phyloP scores from a whole-genome alignment of 2,113 vertebrate genomes.

The Tetrao urogallus region DNA sequence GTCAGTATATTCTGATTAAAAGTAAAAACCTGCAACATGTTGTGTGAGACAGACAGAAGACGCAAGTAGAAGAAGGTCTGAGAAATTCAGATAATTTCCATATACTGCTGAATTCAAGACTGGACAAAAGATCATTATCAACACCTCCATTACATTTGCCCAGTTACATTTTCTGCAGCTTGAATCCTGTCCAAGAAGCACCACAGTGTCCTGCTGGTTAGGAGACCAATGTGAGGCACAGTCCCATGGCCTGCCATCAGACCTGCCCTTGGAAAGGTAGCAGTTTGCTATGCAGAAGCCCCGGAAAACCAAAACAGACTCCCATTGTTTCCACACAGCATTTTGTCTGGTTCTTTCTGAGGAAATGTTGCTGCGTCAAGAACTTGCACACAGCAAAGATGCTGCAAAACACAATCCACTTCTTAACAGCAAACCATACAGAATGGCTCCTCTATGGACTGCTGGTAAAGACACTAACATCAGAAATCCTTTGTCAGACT shows the following conservation, averaged over 20 bases:
- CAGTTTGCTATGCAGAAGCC: background rate
- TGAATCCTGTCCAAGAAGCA: background rate
- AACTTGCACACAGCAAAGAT: background rate
- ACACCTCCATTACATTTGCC: background rate
- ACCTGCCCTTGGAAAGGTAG: background rate
- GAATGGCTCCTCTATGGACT: background rate
- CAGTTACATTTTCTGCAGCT: background rate
- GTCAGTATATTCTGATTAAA: background rate
- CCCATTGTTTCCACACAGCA: background rate
- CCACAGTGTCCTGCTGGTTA: background rate
- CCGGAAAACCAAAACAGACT: background rate
- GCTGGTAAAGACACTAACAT: background rate
- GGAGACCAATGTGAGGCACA: background rate
- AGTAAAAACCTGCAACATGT: background rate
- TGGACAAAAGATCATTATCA: background rate
- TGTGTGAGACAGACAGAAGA: background rate
- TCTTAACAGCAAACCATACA: background rate
- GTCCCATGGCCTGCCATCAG: background rate
- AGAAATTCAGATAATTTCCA: background rate
- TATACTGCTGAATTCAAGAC: background rate
- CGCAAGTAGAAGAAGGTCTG: background rate
- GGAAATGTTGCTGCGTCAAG: background rate
- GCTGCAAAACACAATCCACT: background rate
- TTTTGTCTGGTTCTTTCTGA: background rate
- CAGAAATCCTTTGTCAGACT: background rate